Conservation (phyloP, 1,140 invertebrate genomes). For the Euschistus heros region DNA sequence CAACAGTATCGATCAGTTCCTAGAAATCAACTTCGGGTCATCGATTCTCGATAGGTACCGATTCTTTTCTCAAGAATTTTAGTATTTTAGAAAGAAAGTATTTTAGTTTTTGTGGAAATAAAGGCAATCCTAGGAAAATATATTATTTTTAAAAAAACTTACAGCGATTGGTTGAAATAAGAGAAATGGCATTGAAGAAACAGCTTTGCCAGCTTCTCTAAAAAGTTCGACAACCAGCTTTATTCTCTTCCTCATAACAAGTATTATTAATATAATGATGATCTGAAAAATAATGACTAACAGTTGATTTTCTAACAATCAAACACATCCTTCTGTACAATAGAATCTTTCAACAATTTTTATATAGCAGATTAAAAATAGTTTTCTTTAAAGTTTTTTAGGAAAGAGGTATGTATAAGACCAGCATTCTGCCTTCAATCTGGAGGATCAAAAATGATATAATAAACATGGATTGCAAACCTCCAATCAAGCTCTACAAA, state of each 20-base stretch:
- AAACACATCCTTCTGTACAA: not conserved
- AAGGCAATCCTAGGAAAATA: too few species aligned
- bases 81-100: too few species aligned
- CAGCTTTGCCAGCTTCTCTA: conserved; percentile 62
- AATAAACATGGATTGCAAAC: too few species aligned
- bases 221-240: conserved; percentile 58
- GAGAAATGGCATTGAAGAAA: conserved; percentile 56
- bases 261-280: conserved; percentile 51
- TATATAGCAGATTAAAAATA: too few species aligned
- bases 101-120: too few species aligned
- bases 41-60: too few species aligned
- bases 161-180: conserved; percentile 63
- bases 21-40: too few species aligned
- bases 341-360: not conserved
- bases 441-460: too few species aligned
- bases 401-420: not conserved
- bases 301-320: not conserved
- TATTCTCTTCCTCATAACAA: conserved; percentile 62
- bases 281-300: conserved; percentile 31
- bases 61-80: too few species aligned
- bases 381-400: not conserved
- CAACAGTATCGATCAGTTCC: too few species aligned
- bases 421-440: too few species aligned
- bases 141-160: conserved; percentile 31
- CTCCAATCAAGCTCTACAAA: too few species aligned